Evolutionary conservation across 2,797 vertebrate genomes (phyloP).

Genomic region (Danio jaintianensis): DNA sequence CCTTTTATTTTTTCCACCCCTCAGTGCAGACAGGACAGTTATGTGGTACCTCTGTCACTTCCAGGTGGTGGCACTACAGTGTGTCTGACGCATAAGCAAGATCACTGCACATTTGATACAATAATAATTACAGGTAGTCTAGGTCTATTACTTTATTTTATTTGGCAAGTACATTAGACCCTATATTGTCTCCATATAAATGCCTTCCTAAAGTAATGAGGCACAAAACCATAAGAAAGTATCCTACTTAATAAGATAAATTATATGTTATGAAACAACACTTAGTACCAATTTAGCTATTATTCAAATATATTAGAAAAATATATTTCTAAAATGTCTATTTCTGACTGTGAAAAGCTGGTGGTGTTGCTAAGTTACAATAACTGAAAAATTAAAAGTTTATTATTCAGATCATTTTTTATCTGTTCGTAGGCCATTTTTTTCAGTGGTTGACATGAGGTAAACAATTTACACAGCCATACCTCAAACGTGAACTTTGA

Average conservation of each 20-base stretch:
- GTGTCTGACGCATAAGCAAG: not conserved
- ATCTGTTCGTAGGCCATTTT: no score
- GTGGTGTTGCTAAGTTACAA: no score
- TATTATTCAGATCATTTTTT: no score
- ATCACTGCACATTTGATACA: not conserved
- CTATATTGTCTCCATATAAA: not conserved
- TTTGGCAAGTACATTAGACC: no score
- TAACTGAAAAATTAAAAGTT: no score
- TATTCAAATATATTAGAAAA: no score
- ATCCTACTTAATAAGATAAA: not conserved
- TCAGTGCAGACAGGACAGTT: not conserved
- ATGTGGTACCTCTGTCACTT: slow-evolving; percentile 21
- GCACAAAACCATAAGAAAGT: not conserved
- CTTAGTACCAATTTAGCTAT: not conserved
- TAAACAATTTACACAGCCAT: no score
- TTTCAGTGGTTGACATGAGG: no score
- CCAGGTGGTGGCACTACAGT: slow-evolving; percentile 44
- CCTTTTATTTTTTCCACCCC: no score
- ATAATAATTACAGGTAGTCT: not conserved
- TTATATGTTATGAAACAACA: not conserved
- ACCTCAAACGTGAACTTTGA: no score
- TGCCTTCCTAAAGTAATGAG: not conserved
- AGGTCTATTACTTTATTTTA: slow-evolving; percentile 1
- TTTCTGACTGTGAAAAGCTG: no score
- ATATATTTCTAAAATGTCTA: no score